Evolutionary conservation across 2,113 vertebrate genomes (phyloP).

Genomic region (Aegithalos caudatus): DNA sequence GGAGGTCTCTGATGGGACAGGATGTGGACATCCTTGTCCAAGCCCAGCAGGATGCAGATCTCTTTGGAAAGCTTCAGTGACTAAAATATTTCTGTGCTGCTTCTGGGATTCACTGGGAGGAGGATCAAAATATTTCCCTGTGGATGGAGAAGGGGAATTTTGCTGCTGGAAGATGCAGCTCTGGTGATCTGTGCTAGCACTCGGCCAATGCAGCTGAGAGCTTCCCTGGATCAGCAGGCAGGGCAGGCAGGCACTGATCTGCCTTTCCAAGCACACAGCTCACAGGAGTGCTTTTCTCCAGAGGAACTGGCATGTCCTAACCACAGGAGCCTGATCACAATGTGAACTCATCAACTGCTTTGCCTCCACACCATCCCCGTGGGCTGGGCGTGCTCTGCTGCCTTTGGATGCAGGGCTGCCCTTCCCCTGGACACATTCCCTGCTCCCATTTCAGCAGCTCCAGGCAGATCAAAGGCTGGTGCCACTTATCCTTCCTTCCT

Average conservation of each 20-base stretch:
- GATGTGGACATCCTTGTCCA: not conserved
- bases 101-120: not conserved
- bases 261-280: not conserved
- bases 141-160: not conserved
- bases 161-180: not conserved
- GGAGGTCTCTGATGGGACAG: not conserved
- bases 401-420: accelerated
- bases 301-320: not conserved
- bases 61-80: not conserved
- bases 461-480: not conserved
- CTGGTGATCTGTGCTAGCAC: not conserved
- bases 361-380: accelerated
- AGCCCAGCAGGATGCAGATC: not conserved
- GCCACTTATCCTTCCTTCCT: not conserved
- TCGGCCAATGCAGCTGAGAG: not conserved
- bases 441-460: not conserved
- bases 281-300: not conserved
- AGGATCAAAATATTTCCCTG: not conserved
- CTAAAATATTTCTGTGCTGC: not conserved
- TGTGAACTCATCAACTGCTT: not conserved
- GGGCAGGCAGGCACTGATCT: not conserved
- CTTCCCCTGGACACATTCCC: not conserved
- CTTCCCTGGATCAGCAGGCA: not conserved
- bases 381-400: accelerated
- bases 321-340: not conserved